A percentile compares a stretch with the other conserved stretches of the same genome.
phyloP scores from a whole-genome alignment of 2,888 invertebrate species.

The Trisateles emortualis region DNA sequence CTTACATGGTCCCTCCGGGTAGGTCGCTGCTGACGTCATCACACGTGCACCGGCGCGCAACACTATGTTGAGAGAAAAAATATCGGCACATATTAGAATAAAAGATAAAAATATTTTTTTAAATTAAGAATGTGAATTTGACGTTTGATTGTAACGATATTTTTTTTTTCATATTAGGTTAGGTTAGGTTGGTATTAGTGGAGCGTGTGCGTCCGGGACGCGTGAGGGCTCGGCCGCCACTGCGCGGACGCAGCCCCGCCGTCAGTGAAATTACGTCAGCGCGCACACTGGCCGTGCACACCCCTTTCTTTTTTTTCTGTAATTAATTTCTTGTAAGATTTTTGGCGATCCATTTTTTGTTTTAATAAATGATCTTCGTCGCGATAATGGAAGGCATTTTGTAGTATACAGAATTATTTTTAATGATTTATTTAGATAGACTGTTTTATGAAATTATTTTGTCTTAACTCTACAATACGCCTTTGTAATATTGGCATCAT shows the following conservation, averaged over 20 bases:
- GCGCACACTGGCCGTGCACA: constrained; percentile 69
- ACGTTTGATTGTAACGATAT: constrained; percentile 41
- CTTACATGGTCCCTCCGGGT: constrained; percentile 70
- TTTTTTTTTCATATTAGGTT: constrained; percentile 41
- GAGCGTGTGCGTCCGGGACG: constrained; percentile 63
- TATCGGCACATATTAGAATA: constrained; percentile 45
- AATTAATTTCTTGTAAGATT: constrained; percentile 83
- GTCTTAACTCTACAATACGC: not conserved
- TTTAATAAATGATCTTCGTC: constrained; percentile 34
- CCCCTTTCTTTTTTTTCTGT: constrained; percentile 84
- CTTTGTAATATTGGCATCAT: not conserved
- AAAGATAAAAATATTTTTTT: constrained; percentile 26
- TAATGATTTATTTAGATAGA: constrained; percentile 18
- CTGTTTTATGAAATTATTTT: constrained; percentile 2
- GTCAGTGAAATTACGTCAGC: constrained; percentile 78
- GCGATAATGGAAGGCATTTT: constrained; percentile 39
- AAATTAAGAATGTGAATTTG: constrained; percentile 14
- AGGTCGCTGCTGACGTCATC: constrained; percentile 66
- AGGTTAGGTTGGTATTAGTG: constrained; percentile 40
- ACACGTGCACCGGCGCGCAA: constrained; percentile 68
- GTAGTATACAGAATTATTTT: constrained; percentile 26
- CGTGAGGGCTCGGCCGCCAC: constrained; percentile 75
- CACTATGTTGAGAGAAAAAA: constrained; percentile 46
- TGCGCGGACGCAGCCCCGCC: constrained; percentile 69
- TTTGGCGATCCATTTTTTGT: constrained; percentile 62